Base-by-base conservation (phyloP, 2,113 vertebrate genomes). In the Crypturellus undulatus region DNA sequence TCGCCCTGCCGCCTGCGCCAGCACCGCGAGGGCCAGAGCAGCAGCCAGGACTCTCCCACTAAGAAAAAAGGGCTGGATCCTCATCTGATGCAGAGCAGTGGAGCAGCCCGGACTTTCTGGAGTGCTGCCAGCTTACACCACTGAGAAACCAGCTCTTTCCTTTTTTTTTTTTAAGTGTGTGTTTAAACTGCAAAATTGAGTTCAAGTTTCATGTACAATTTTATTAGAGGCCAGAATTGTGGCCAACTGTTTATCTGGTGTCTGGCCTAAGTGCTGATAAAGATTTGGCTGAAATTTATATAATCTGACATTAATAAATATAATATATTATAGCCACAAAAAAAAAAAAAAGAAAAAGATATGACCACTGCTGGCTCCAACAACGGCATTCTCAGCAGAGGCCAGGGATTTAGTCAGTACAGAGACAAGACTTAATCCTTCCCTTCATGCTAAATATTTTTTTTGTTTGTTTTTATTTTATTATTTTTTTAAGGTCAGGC, bases 181-280 rank as follows among this genome's bases (percentile, higher is more conserved):
- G 56, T 80, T 95, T 42, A 78, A 93, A 80, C 25, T 4, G 4
- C 87, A 91, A 60, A 79, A 49, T 15, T 2, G 64, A 86, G 82
- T 68, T 90, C 51, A 59, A 79, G 56, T 94, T 79, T 89, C 91
- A 73, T 1, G 9, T 68, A 79, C 34, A 30, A 19, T 87, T 94
- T 95, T 93, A 91, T 85, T 34, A 64, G 72, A 93, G 79, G 76
- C 45, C 85, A 88, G 65, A 94, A 82, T 5, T 36, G 69, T 5
- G 1, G 93, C 85, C 95, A 96, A 58, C 32, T 90, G 69, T 90
- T 94, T 93, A 90, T 96, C 92, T 95, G 72, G 60, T 95, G 79
- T 94, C 92, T 94, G 89, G 92, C 81, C 84, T 69, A 77, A 92
- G 84, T n/a, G 79, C 84, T 92, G 94, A 97, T 96, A 94, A 96